phyloP scores from a whole-genome alignment of 1,140 invertebrate genomes.

The Scaptomyza montana region DNA sequence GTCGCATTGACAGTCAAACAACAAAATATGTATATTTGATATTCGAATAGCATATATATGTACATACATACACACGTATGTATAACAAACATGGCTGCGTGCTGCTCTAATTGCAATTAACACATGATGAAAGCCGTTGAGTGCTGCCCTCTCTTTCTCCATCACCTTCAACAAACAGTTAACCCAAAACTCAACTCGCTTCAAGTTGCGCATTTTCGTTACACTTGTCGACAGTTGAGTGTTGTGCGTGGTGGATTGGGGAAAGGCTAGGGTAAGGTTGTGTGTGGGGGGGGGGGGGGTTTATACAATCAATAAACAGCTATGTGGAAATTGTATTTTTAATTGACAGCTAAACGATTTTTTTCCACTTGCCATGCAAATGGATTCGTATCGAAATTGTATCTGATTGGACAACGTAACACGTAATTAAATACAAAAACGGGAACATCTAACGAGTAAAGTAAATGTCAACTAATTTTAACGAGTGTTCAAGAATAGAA shows the following conservation, averaged over 20 bases:
- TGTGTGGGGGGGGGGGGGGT: too few species aligned
- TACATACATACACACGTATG: not conserved
- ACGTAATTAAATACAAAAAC: conserved; percentile 45
- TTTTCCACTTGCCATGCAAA: conserved; percentile 71
- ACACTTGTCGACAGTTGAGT: too few species aligned
- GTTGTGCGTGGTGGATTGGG: too few species aligned
- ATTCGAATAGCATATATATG: conserved; percentile 30
- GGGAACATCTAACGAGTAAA: not conserved
- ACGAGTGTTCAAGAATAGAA: too few species aligned
- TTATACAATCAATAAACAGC: conserved; percentile 60
- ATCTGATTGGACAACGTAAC: conserved; percentile 48
- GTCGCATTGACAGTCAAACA: conserved; percentile 40
- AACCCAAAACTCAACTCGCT: conserved; percentile 7
- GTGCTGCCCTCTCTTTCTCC: conserved; percentile 16
- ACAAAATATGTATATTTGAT: conserved; percentile 26
- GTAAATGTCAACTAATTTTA: not conserved
- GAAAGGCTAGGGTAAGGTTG: too few species aligned
- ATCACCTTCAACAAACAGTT: not conserved
- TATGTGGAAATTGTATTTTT: conserved; percentile 76
- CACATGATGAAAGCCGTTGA: conserved; percentile 69
- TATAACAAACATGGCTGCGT: conserved; percentile 41
- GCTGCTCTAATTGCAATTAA: conserved; percentile 76
- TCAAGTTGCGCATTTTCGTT: conserved; percentile 31
- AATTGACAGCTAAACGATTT: conserved; percentile 80
- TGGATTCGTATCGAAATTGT: conserved; percentile 56